Evolutionary conservation across 1,140 invertebrate genomes (phyloP).

Genomic region (Hypsibius dujardini): DNA sequence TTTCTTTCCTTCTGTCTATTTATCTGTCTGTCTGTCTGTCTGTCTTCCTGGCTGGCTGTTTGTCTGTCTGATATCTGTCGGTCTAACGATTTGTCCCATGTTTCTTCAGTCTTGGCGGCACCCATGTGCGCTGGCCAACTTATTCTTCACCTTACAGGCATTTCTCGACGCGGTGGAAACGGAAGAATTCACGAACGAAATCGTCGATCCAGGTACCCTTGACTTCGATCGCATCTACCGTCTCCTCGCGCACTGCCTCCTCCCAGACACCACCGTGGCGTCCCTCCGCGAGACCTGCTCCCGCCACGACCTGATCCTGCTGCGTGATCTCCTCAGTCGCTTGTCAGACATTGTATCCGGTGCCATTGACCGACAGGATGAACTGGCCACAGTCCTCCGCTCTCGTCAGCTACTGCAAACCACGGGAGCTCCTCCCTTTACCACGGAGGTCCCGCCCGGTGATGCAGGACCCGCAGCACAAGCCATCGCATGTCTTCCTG

Average conservation of each 20-base stretch:
- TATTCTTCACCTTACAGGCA: no score
- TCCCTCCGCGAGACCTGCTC: neutral
- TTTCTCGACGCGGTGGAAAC: neutral
- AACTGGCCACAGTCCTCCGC: neutral
- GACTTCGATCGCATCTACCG: constrained; percentile 5
- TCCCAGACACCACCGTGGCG: neutral
- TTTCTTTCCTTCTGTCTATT: no score
- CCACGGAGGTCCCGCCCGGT: neutral
- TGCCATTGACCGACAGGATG: neutral
- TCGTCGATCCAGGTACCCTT: neutral
- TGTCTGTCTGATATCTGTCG: no score
- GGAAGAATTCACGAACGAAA: neutral
- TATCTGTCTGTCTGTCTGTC: no score
- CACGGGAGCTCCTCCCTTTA: neutral
- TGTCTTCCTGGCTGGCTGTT: no score
- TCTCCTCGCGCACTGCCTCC: neutral
- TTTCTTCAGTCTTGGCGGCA: no score
- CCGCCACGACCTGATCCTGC: neutral
- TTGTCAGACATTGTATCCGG: neutral
- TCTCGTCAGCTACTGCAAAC: neutral
- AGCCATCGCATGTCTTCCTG: neutral
- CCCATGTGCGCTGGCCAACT: no score
- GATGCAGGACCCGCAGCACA: neutral
- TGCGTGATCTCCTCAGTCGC: neutral
- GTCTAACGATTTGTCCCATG: no score